Evolutionary conservation across 53 echinoderm and acorn worm genomes (phyloP), one percentile per base, ranked within the genome.

Genomic region (Paelopatides confundens): DNA sequence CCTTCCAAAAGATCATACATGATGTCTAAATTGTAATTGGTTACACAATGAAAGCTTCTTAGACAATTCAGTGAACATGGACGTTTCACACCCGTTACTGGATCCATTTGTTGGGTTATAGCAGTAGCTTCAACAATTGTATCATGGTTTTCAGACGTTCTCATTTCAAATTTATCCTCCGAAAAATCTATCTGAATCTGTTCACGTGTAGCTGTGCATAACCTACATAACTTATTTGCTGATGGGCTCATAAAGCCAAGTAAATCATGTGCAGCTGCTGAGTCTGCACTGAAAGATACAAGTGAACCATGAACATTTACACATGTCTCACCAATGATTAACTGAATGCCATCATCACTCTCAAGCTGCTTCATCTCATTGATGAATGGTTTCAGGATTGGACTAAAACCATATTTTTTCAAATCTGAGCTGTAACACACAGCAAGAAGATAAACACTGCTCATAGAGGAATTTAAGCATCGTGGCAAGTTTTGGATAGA

Each of bases 1-100:
- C 92, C 90, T 35, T 95, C 95, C 23, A 90, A 58, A 32, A 92
- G 35, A 69, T 89, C 94, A 85, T 94, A 92, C 94, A 95, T 93
- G 3, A 86, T 31, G 63, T 92, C 95, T 27, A 88, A 70, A 28
- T 86, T 89, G 23, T 63, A 87, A 26, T 87, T 89, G 5, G 69
- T 86, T 1, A 77, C 79, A 67, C 85, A 51, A 76, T 94, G 92
- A 54, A 92, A 92, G 32, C 62, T 38, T 34, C 89, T 50, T 47
- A 88, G 38, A 35, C 53, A 46, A 76, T 92, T 90, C 35, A 92
- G 43, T 33, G 29, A 24, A 71, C 89, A 87, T 15, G 14, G 13
- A 23, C 29, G 65, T 17, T 67, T 48, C 37, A 93, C 86, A 2
- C 91, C 94, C 51, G 53, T 87, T 39, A 24, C 46, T 33, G 90